Percentiles rank a stretch among this genome's conserved stretches.
Evolutionary conservation across 2,113 vertebrate genomes (phyloP).

Genomic region (Turnix velox): DNA sequence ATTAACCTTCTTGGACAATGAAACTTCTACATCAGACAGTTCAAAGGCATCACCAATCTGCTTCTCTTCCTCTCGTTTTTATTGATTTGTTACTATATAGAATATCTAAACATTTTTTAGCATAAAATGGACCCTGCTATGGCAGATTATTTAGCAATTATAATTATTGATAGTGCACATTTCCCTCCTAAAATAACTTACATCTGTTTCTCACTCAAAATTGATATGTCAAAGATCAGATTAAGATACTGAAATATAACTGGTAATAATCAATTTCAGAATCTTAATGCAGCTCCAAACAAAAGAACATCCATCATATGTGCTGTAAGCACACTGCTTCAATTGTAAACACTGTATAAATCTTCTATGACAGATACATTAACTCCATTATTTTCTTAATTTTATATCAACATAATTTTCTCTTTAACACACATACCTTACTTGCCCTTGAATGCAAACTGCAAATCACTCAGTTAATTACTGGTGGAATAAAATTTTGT

Average conservation of each 20-base stretch:
- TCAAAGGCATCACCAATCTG: not conserved
- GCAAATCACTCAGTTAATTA: not conserved
- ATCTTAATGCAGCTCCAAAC: not conserved
- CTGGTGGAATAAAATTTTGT: not conserved
- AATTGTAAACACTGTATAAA: not conserved
- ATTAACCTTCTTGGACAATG: not conserved
- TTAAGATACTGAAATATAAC: constrained; percentile 22
- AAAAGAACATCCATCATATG: not conserved
- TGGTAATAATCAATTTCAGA: not conserved
- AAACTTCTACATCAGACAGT: not conserved
- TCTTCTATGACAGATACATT: not conserved
- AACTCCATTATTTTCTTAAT: not conserved
- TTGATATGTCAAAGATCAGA: not conserved
- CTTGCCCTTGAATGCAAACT: not conserved
- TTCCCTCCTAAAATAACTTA: not conserved
- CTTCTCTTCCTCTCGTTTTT: not conserved
- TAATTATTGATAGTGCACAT: not conserved
- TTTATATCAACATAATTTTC: not conserved
- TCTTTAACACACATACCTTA: not conserved
- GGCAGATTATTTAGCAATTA: not conserved
- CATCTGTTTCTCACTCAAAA: not conserved
- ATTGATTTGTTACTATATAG: not conserved
- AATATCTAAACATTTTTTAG: not conserved
- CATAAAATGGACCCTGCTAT: not conserved
- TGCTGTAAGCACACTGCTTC: not conserved